Percentiles rank a stretch among this genome's conserved stretches.
Evolutionary conservation across 2,113 vertebrate species (phyloP).

Genomic region (Protobothrops flavoviridis): DNA sequence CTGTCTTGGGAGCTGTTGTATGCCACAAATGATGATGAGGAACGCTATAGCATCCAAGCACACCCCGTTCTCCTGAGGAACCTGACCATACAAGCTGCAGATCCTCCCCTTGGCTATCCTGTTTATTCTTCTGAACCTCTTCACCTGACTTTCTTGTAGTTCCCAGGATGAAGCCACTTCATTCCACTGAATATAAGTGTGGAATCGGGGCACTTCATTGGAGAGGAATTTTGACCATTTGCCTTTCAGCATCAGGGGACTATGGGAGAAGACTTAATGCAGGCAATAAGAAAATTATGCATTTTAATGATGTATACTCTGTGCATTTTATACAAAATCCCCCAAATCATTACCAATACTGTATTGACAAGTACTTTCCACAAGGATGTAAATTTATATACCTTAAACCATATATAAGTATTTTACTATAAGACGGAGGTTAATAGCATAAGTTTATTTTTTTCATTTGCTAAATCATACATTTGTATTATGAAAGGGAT

Average conservation of each 20-base stretch:
- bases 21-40: constrained; percentile 95
- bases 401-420: constrained; percentile 10
- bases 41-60: constrained; percentile 97
- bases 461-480: constrained; percentile 30
- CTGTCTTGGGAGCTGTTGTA: constrained; percentile 98
- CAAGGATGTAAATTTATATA: constrained; percentile 45
- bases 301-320: constrained; percentile 1
- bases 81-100: constrained; percentile 91
- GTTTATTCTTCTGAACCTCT: constrained; percentile 89
- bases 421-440: background rate
- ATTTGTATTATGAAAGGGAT: constrained; percentile 19
- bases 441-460: constrained; percentile 55
- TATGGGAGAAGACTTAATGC: constrained; percentile 19
- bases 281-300: constrained; percentile 7
- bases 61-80: constrained; percentile 91
- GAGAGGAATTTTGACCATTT: background rate
- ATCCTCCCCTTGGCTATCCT: constrained; percentile 94
- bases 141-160: constrained; percentile 81
- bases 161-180: background rate
- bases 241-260: constrained; percentile 31
- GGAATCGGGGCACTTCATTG: background rate
- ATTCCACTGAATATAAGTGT: background rate
- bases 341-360: constrained; percentile 21
- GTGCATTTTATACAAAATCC: constrained; percentile 32
- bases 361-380: constrained; percentile 59